Percentiles rank a stretch among this genome's conserved stretches.
phyloP scores from a whole-genome alignment of 2,113 vertebrate species.

The Elephas maximus region DNA sequence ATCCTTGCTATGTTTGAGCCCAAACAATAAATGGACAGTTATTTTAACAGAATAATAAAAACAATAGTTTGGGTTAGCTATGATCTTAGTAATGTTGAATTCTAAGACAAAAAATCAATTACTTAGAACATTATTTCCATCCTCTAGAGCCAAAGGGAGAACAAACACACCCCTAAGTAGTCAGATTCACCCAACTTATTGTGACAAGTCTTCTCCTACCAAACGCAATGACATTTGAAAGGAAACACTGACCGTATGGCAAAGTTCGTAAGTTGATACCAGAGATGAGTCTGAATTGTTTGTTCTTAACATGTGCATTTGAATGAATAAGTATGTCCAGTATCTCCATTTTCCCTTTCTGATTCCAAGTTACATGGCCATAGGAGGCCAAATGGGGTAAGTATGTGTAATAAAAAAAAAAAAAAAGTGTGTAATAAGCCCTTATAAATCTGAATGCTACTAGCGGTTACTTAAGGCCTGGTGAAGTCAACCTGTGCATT shows the following conservation, averaged over 20 bases:
- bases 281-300: no score
- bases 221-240: not conserved
- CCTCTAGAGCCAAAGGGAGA: not conserved
- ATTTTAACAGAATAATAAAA: not conserved
- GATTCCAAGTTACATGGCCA: not conserved
- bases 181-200: not conserved
- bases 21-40: no score
- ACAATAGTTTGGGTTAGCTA: not conserved
- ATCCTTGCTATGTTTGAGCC: no score
- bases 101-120: not conserved
- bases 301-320: not conserved
- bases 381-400: not conserved
- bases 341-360: not conserved
- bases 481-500: not conserved
- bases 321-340: no score
- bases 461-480: not conserved
- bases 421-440: not conserved
- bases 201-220: not conserved
- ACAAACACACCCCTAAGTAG: not conserved
- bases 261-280: accelerated
- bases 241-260: not conserved
- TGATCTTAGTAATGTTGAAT: not conserved
- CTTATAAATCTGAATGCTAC: not conserved
- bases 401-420: not conserved
- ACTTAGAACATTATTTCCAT: not conserved